A percentile compares a stretch with the other conserved stretches of the same genome.
Evolutionary conservation across 2,797 vertebrate species (phyloP).

Genomic region (Adelosebastes latens): DNA sequence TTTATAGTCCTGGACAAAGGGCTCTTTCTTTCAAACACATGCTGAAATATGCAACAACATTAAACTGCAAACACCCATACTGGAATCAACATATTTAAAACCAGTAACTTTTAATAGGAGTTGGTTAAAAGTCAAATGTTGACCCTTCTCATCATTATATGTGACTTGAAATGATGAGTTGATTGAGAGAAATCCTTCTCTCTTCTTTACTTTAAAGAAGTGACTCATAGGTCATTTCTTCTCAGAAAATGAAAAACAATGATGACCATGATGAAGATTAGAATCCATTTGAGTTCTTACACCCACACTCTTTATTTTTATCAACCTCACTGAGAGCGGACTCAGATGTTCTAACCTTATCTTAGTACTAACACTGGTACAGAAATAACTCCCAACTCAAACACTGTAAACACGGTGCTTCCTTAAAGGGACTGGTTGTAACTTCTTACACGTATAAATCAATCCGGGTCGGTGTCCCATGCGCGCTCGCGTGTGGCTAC

Average conservation of each 20-base stretch:
- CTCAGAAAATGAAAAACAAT: background rate
- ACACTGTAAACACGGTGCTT: background rate
- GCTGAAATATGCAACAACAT: conserved; percentile 3
- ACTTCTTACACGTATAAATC: too few species aligned
- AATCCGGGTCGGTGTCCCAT: too few species aligned
- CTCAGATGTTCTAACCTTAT: conserved; percentile 15
- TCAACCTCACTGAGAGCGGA: background rate
- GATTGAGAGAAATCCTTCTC: background rate
- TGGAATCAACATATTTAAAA: background rate
- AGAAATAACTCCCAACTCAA: conserved; percentile 11
- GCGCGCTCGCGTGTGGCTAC: too few species aligned
- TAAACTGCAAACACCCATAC: background rate
- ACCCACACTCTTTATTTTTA: conserved; percentile 23
- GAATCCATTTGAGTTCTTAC: background rate
- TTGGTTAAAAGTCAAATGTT: background rate
- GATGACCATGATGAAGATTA: conserved; percentile 18
- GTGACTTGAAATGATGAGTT: background rate
- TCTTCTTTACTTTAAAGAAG: background rate
- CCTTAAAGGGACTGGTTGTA: background rate
- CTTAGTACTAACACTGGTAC: background rate
- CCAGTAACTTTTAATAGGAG: background rate
- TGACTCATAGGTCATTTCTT: conserved; percentile 25
- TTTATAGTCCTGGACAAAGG: conserved; percentile 12
- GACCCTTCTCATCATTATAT: background rate
- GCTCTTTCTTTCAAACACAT: conserved; percentile 13